Base-by-base conservation (phyloP, 2,888 invertebrate species). In the Coleophora deauratella region DNA sequence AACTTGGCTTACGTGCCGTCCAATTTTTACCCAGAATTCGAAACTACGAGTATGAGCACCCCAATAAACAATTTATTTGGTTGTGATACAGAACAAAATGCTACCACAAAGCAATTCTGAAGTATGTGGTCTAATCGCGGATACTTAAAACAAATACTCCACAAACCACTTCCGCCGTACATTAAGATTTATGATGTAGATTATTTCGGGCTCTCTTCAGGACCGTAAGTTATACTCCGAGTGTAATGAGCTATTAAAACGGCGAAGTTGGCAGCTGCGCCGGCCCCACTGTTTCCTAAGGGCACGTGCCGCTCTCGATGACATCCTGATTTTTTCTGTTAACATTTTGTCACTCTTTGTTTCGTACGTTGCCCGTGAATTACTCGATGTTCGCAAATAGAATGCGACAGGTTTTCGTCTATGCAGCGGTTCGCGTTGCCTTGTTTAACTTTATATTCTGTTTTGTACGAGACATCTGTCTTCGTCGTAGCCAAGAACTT, bases 231-330 rank as follows among this genome's bases (percentile, higher is more conserved):
- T 70, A 64, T 62, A 59, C 53, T 59, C 51, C 43, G 49, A 44
- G 48, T 62, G 59, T 72, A 70, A 69, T 69, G 66, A 71, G 67
- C 69, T 72, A 75, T 73, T 73, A 73, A 71, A 65, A 64, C 67
- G 49, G 47, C 55, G 58, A 60, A 66, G 57, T 75, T 77, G 73
- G 75, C 78, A 72, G 55, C 51, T 50, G 49, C 50, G 45, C 57
- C 51, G 45, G 49, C 55, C 59, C 51, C 57, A 64, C 57, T 59
- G 69, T 70, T 61, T 60, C 52, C 49, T 69, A 67, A 72, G 71
- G 68, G 68, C 72, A 68, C 66, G 66, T 65, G 67, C 57, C 57
- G 49, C 43, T 44, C 45, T 38, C 52, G 53, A 41, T 43, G 41
- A 43, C 41, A 46, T 43, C 47, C 47, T 51, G 52, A 41, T 49